Conservation (phyloP, 2,888 invertebrate species). For the Oithona nana region DNA sequence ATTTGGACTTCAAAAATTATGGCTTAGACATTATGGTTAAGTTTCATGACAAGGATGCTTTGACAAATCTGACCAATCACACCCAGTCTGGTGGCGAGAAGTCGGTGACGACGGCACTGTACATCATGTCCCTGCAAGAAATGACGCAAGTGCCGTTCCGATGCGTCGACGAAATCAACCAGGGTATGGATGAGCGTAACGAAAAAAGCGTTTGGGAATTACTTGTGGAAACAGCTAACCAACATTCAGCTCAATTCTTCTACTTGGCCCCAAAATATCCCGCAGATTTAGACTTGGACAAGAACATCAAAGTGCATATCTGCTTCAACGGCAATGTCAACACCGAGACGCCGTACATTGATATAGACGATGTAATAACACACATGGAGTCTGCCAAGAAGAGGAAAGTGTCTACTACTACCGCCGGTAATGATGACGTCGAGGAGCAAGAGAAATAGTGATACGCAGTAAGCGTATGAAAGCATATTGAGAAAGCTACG, state of each 20-base stretch:
- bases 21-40: conserved; percentile 27
- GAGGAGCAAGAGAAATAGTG: too few species aligned
- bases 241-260: conserved; percentile 6
- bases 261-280: conserved; percentile 14
- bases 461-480: too few species aligned
- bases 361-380: too few species aligned
- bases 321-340: neutral
- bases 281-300: neutral
- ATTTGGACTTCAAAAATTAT: conserved; percentile 4
- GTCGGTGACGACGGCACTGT: conserved; percentile 77
- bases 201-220: conserved; percentile 4
- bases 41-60: conserved; percentile 54
- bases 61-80: conserved; percentile 57
- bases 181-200: conserved; percentile 30
- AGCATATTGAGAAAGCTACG: too few species aligned
- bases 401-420: too few species aligned
- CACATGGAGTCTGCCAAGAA: too few species aligned
- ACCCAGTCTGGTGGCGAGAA: conserved; percentile 90
- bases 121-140: conserved; percentile 70
- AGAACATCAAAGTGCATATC: neutral
- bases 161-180: conserved; percentile 46
- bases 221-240: neutral
- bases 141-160: conserved; percentile 71
- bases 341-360: too few species aligned
- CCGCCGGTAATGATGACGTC: too few species aligned